A percentile compares a stretch with the other conserved stretches of the same genome.
These are phyloP conservation scores for Hypomesus transpacificus DNA, from an alignment of 2,113 vertebrate genomes.

Conservation along the genomic window DNA sequence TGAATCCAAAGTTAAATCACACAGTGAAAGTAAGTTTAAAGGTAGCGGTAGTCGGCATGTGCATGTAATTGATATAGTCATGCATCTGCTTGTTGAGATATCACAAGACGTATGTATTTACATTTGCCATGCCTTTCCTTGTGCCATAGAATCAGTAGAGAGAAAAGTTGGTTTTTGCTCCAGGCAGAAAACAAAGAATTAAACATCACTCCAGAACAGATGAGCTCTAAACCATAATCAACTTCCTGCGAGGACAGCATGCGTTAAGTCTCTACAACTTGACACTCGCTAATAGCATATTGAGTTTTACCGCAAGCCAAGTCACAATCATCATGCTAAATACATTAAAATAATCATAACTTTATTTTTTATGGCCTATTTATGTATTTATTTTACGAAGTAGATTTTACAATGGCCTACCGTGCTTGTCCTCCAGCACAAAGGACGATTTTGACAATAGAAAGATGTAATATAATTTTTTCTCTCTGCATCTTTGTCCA, in stretches of 20 bases:
- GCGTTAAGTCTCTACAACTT: slow-evolving; percentile 24
- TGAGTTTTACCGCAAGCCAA: slow-evolving; percentile 8
- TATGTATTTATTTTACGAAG: background rate
- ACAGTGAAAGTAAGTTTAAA: slow-evolving; percentile 61
- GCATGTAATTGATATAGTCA: slow-evolving; percentile 43
- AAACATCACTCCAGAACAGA: slow-evolving; percentile 28
- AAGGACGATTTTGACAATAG: no score
- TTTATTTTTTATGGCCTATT: background rate
- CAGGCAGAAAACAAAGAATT: slow-evolving; percentile 47
- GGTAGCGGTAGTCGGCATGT: slow-evolving; percentile 50
- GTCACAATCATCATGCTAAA: background rate
- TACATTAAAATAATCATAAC: background rate
- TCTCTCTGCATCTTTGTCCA: no score
- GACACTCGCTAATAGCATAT: background rate
- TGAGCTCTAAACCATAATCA: slow-evolving; percentile 41
- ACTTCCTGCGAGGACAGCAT: slow-evolving; percentile 31
- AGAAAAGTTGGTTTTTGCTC: slow-evolving; percentile 45
- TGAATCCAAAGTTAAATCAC: slow-evolving; percentile 55
- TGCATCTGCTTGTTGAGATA: slow-evolving; percentile 58
- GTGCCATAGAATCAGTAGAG: slow-evolving; percentile 48
- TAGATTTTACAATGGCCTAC: background rate
- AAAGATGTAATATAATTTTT: no score
- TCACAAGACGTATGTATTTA: slow-evolving; percentile 42
- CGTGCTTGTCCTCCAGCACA: background rate
- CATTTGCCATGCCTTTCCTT: slow-evolving; percentile 45